phyloP scores from a whole-genome alignment of 2,113 vertebrate species.

The Cettia cetti region DNA sequence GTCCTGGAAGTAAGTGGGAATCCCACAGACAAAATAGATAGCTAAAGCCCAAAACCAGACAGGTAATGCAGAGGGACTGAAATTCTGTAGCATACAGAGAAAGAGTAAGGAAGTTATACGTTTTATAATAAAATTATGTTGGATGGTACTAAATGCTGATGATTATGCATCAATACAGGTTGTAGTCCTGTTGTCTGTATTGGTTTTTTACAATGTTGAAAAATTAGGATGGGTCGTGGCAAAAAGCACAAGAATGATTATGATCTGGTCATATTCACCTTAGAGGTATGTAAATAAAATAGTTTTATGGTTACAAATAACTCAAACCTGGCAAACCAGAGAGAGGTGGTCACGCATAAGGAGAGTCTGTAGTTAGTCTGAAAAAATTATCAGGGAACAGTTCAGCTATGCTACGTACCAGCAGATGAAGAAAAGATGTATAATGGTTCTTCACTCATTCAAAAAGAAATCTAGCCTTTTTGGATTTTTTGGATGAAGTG shows the following conservation, averaged over 20 bases:
- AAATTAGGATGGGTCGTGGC: background rate
- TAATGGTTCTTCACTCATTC: background rate
- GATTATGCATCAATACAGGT: background rate
- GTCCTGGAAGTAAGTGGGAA: background rate
- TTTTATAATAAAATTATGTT: background rate
- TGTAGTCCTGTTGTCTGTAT: background rate
- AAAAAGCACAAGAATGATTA: background rate
- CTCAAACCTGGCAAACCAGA: background rate
- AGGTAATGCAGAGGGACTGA: background rate
- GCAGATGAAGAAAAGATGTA: background rate
- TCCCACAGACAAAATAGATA: background rate
- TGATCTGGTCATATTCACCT: background rate
- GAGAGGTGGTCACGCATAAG: background rate
- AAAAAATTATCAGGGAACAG: background rate
- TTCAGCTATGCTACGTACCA: background rate
- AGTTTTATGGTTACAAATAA: background rate
- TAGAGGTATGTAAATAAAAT: background rate
- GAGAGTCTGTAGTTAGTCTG: background rate
- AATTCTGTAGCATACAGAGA: background rate
- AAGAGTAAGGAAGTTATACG: background rate
- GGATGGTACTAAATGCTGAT: background rate
- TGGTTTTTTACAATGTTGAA: background rate
- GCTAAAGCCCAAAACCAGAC: background rate
- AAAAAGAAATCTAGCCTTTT: background rate
- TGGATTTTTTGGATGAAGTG: background rate